These are phyloP conservation scores for Desoria tigrina DNA, from an alignment of 2,888 invertebrate species.

Conservation along the genomic window DNA sequence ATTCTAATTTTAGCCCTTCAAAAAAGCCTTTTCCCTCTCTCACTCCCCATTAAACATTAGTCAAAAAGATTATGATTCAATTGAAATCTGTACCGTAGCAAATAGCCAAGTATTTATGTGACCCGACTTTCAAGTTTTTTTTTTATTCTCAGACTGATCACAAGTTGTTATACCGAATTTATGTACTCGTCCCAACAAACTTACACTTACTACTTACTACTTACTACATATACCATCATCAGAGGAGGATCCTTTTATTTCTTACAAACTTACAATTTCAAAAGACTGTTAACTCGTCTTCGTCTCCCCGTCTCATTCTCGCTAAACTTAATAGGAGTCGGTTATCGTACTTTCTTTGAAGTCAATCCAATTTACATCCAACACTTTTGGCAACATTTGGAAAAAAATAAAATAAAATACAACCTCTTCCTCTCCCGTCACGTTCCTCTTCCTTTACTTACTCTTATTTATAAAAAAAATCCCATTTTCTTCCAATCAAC, in stretches of 20 bases:
- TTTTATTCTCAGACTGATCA: neutral
- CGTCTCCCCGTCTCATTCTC: no score
- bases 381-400: conserved; percentile 4
- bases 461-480: no score
- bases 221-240: no score
- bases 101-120: conserved; percentile 4
- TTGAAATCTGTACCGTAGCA: conserved; percentile 24
- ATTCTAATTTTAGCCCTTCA: conserved; percentile 37
- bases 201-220: no score
- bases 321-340: no score
- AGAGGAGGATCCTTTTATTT: no score
- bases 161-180: no score
- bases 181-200: no score
- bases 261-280: no score
- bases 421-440: neutral
- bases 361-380: neutral
- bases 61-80: conserved; percentile 43
- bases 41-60: conserved; percentile 27
- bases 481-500: no score
- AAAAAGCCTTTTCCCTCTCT: conserved; percentile 20
- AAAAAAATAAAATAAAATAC: neutral
- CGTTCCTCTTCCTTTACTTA: neutral
- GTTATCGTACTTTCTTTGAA: neutral
- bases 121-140: conserved; percentile 6
- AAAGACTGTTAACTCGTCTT: no score